Percentiles rank a stretch among this genome's conserved stretches.
Conservation (phyloP, 2,113 vertebrate species). For the Camarhynchus parvulus region DNA sequence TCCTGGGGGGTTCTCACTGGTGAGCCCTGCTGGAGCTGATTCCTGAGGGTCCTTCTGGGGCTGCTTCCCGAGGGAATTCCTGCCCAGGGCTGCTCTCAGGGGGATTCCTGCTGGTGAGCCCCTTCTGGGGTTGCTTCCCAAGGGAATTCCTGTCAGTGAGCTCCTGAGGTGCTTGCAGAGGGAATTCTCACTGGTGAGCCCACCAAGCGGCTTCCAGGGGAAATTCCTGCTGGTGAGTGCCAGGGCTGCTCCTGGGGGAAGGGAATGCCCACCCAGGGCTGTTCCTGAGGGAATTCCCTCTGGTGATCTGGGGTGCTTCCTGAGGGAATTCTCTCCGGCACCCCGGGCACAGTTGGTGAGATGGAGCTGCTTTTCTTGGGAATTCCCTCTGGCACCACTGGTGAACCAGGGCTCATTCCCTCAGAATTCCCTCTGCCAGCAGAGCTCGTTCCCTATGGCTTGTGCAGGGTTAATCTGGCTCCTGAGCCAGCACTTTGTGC, state of each 20-base stretch:
- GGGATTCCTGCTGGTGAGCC: too few species aligned
- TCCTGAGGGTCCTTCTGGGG: too few species aligned
- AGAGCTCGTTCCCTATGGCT: rapidly evolving
- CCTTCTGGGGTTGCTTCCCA: not conserved
- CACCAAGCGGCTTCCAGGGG: too few species aligned
- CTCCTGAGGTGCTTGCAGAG: not conserved
- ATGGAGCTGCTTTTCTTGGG: not conserved
- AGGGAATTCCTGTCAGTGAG: not conserved
- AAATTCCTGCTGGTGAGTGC: too few species aligned
- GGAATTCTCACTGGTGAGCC: not conserved
- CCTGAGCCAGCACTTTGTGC: not conserved
- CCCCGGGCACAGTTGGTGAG: not conserved
- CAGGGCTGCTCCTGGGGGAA: too few species aligned
- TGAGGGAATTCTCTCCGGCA: not conserved
- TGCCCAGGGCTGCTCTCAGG: too few species aligned
- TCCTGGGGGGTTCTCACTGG: too few species aligned
- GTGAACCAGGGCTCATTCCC: not conserved
- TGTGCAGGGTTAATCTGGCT: rapidly evolving
- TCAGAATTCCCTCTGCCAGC: not conserved
- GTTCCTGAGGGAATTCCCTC: not conserved
- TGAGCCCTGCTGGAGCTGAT: too few species aligned
- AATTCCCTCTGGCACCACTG: not conserved
- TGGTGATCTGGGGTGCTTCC: too few species aligned
- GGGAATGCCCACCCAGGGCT: too few species aligned
- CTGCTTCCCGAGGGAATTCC: too few species aligned